Percentiles rank a stretch among this genome's conserved stretches.
Evolutionary conservation across 1,140 invertebrate species (phyloP).

Genomic region (Camponotus vicinus): DNA sequence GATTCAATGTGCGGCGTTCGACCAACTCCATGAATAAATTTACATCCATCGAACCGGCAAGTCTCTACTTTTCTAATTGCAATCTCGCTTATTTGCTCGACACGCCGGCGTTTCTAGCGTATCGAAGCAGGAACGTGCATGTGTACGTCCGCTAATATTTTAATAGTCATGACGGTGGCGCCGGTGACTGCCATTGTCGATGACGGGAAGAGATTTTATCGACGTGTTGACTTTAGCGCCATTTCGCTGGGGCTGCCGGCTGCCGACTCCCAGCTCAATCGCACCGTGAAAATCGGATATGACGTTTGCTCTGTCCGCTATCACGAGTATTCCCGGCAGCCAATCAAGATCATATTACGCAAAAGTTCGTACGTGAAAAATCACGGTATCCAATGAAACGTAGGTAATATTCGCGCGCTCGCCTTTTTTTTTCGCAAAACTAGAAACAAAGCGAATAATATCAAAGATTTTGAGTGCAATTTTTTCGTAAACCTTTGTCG

Average conservation of each 20-base stretch:
- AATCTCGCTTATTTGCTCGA: slow-evolving; percentile 54
- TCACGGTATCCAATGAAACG: not conserved
- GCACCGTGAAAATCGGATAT: slow-evolving; percentile 66
- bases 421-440: not conserved
- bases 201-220: slow-evolving; percentile 62
- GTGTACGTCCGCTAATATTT: slow-evolving; percentile 49
- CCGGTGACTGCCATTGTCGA: slow-evolving; percentile 38
- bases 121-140: not conserved
- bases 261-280: slow-evolving; percentile 68
- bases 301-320: slow-evolving; percentile 59
- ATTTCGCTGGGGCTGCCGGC: slow-evolving; percentile 53
- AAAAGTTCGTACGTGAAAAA: slow-evolving; percentile 55
- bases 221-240: slow-evolving; percentile 63
- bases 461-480: not conserved
- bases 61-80: slow-evolving; percentile 63
- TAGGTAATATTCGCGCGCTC: not conserved
- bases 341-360: slow-evolving; percentile 45
- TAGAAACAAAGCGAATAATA: not conserved
- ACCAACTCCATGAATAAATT: slow-evolving; percentile 61
- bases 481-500: slow-evolving; percentile 1
- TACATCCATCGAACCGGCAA: slow-evolving; percentile 61
- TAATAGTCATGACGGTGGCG: slow-evolving; percentile 48
- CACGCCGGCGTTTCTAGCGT: slow-evolving; percentile 14
- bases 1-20: not conserved
- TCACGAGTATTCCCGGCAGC: slow-evolving; percentile 51